Conservation (phyloP, 2,797 vertebrate genomes). For the Cichlasoma orientale region DNA sequence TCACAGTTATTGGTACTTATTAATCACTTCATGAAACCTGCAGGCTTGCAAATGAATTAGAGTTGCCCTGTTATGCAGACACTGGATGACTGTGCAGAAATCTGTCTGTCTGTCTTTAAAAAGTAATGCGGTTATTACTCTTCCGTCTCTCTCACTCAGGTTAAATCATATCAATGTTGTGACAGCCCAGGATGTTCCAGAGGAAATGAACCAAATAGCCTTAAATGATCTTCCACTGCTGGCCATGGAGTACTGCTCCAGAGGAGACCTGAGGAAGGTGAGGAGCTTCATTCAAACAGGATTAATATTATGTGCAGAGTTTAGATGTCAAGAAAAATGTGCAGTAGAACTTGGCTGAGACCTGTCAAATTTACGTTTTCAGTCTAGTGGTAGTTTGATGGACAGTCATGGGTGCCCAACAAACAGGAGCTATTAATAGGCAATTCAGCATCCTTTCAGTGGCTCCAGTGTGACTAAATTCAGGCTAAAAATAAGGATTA, state of each 20-base stretch:
- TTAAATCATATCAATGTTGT: conserved; percentile 93
- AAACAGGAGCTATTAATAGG: not conserved
- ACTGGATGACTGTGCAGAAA: not conserved
- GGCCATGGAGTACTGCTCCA: conserved; percentile 98
- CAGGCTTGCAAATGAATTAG: not conserved
- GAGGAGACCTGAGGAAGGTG: conserved; percentile 95
- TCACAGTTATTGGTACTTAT: not conserved
- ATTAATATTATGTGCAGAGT: not conserved
- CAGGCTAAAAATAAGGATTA: not conserved
- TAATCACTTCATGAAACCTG: not conserved
- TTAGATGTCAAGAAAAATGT: not conserved
- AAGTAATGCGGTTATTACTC: not conserved
- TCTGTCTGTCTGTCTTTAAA: not conserved
- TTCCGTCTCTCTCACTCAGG: conserved; percentile 70
- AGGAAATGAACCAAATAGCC: conserved; percentile 87
- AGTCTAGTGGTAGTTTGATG: not conserved
- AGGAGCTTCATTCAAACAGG: not conserved
- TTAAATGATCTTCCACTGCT: conserved; percentile 95
- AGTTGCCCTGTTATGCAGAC: not conserved
- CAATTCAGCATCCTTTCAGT: not conserved
- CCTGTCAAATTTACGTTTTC: not conserved
- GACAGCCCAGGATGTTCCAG: conserved; percentile 91
- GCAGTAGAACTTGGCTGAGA: not conserved
- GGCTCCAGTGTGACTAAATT: not conserved
- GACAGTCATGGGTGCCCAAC: not conserved